Conservation (phyloP, 2,113 vertebrate genomes). For the Toxostoma redivivum region DNA sequence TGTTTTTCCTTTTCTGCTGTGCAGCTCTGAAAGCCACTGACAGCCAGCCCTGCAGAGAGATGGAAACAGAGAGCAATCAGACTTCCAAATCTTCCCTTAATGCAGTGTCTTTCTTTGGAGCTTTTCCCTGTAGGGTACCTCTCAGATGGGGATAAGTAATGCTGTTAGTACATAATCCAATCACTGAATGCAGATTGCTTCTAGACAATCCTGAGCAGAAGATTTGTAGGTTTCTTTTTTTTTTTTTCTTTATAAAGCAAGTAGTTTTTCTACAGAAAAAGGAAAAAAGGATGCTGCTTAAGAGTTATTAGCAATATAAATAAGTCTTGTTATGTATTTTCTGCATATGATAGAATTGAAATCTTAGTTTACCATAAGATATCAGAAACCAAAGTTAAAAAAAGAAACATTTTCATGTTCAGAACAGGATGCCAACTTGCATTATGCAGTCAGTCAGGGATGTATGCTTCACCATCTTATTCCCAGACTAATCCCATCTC, state of each 20-base stretch:
- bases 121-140: constrained; percentile 59
- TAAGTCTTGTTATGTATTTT: not conserved
- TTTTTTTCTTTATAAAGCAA: not conserved
- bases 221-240: not conserved
- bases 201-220: not conserved
- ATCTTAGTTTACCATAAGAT: not conserved
- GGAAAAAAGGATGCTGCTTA: not conserved
- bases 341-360: not conserved
- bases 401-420: not conserved
- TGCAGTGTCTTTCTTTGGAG: constrained; percentile 47
- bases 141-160: constrained; percentile 62
- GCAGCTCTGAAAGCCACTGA: not conserved
- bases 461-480: not conserved
- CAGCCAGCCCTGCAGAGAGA: constrained; percentile 51
- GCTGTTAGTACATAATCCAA: constrained; percentile 57
- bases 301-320: not conserved
- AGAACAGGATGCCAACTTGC: not conserved
- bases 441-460: not conserved
- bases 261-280: not conserved
- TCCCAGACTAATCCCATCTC: not conserved
- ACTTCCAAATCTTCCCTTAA: constrained; percentile 58
- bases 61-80: constrained; percentile 61
- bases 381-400: not conserved
- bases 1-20: constrained; percentile 27
- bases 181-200: constrained; percentile 60